These are phyloP conservation scores for Drosophila mojavensis DNA, from an alignment of 1,140 invertebrate genomes.

Conservation along the genomic window DNA sequence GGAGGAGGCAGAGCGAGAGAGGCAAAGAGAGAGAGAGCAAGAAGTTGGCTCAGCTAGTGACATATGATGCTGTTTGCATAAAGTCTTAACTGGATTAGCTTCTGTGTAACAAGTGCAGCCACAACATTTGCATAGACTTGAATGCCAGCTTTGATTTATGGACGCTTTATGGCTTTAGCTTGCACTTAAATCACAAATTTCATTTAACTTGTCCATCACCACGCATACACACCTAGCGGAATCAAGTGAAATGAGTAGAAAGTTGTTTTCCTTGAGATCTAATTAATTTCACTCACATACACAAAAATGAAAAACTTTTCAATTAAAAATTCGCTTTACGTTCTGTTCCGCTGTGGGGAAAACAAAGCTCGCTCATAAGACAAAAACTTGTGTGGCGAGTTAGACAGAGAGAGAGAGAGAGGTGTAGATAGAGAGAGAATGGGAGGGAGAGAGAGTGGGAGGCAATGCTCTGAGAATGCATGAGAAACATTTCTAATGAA, in stretches of 20 bases:
- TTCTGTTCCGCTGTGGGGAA: slow-evolving; percentile 28
- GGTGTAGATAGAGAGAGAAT: background rate
- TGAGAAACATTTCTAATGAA: slow-evolving; percentile 62
- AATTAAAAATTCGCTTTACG: slow-evolving; percentile 57
- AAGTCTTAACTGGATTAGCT: slow-evolving; percentile 54
- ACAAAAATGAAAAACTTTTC: slow-evolving; percentile 54
- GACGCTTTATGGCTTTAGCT: slow-evolving; percentile 8
- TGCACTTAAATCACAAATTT: slow-evolving; percentile 11
- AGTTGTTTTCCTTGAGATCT: slow-evolving; percentile 27
- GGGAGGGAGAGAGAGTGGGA: background rate
- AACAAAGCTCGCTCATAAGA: slow-evolving; percentile 38
- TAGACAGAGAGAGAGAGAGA: background rate
- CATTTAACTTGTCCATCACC: slow-evolving; percentile 1
- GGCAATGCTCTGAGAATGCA: slow-evolving; percentile 23
- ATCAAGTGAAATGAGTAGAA: background rate
- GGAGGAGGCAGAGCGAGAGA: slow-evolving; percentile 19
- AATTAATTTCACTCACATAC: slow-evolving; percentile 60
- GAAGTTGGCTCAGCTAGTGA: slow-evolving; percentile 46
- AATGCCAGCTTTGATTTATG: slow-evolving; percentile 35
- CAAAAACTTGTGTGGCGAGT: slow-evolving; percentile 27
- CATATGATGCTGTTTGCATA: slow-evolving; percentile 63
- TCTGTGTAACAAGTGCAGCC: slow-evolving; percentile 37
- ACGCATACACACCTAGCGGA: background rate
- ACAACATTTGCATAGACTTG: slow-evolving; percentile 63
- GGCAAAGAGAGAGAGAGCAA: slow-evolving; percentile 17